These are phyloP conservation scores for Mythimna ferrago DNA, from an alignment of 2,888 invertebrate genomes.

Conservation along the genomic window DNA sequence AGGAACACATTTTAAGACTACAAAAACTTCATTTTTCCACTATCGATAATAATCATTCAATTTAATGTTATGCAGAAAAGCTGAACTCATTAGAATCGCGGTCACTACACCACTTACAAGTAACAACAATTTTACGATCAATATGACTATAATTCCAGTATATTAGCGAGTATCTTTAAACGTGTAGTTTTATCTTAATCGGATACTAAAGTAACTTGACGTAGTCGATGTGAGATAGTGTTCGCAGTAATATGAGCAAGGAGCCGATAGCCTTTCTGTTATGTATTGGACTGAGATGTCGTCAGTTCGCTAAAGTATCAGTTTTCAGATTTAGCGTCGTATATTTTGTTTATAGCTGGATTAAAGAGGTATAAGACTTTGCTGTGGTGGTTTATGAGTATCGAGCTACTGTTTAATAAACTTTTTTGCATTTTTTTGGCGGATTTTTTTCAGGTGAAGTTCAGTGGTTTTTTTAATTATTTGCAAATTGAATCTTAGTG, in stretches of 20 bases:
- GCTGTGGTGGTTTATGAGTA: background rate
- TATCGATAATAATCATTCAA: background rate
- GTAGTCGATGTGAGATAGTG: slow-evolving; percentile 34
- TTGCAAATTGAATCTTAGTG: no score
- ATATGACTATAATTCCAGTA: slow-evolving; percentile 22
- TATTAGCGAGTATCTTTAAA: slow-evolving; percentile 19
- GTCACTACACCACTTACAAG: slow-evolving; percentile 8
- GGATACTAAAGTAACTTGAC: slow-evolving; percentile 35
- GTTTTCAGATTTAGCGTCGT: slow-evolving; percentile 12
- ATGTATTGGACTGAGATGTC: slow-evolving; percentile 24
- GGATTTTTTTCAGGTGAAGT: no score
- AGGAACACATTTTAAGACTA: background rate
- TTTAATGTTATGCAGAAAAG: slow-evolving; percentile 5
- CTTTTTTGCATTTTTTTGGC: background rate
- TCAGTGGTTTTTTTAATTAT: no score
- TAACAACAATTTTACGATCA: slow-evolving; percentile 24
- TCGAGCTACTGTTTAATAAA: background rate
- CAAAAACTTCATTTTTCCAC: background rate
- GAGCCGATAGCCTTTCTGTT: slow-evolving; percentile 34
- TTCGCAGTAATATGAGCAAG: slow-evolving; percentile 45
- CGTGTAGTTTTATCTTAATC: slow-evolving; percentile 48
- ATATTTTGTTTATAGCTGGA: slow-evolving; percentile 14
- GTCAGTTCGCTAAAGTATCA: slow-evolving; percentile 23
- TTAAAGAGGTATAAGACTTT: background rate
- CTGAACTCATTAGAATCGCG: slow-evolving; percentile 5